These are phyloP conservation scores for Microtus oregoni DNA, from an alignment of 2,113 vertebrate species.

Conservation along the genomic window DNA sequence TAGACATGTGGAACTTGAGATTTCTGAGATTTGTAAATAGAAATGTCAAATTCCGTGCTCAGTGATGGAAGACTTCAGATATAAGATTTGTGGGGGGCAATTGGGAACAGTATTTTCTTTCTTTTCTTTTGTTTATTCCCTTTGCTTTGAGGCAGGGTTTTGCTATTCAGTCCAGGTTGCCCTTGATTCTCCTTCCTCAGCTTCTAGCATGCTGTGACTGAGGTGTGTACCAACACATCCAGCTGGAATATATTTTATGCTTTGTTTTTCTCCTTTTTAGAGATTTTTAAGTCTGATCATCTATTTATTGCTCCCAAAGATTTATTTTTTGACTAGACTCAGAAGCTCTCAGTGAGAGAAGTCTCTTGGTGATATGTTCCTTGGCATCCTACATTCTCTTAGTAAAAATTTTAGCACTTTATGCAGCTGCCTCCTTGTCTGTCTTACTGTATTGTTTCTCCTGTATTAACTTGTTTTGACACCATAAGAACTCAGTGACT, in stretches of 20 bases:
- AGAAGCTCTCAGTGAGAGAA: background rate
- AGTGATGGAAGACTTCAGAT: background rate
- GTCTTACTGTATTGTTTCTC: background rate
- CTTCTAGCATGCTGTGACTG: background rate
- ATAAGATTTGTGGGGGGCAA: background rate
- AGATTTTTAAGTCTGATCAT: background rate
- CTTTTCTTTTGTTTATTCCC: background rate
- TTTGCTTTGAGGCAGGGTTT: background rate
- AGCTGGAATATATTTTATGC: background rate
- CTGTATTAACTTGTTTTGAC: no score
- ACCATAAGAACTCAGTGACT: no score
- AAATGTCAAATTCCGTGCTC: background rate
- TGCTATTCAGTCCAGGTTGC: background rate
- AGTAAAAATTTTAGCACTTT: background rate
- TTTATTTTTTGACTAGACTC: background rate
- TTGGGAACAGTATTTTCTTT: background rate
- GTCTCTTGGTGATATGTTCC: background rate
- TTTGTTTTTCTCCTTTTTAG: background rate
- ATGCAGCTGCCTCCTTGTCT: background rate
- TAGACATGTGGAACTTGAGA: background rate
- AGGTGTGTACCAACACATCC: background rate
- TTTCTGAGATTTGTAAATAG: background rate
- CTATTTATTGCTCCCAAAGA: background rate
- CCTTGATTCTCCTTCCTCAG: background rate
- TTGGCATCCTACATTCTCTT: background rate